phyloP scores from a whole-genome alignment of 2,797 vertebrate genomes.

The Alosa sapidissima region DNA sequence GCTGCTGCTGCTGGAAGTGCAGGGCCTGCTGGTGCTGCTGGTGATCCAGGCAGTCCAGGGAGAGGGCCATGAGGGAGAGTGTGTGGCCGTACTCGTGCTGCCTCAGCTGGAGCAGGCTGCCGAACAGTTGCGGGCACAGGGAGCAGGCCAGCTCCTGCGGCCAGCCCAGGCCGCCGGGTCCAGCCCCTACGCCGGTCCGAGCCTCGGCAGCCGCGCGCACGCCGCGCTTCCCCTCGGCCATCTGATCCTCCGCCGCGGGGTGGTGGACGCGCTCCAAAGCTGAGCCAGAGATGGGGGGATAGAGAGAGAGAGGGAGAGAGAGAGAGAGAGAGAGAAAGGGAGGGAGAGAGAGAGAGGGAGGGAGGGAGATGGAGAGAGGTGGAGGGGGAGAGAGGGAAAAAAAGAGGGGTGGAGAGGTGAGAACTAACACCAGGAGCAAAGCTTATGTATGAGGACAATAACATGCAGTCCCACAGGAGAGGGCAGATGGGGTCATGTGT shows the following conservation, averaged over 20 bases:
- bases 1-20: slow-evolving; percentile 51
- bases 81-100: slow-evolving; percentile 75
- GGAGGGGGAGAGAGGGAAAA: neutral
- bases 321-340: slow-evolving; percentile 25
- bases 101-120: slow-evolving; percentile 74
- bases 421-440: slow-evolving; percentile 43
- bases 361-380: neutral
- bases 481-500: slow-evolving; percentile 23
- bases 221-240: slow-evolving; percentile 66
- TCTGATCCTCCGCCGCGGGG: slow-evolving; percentile 65
- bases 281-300: slow-evolving; percentile 41
- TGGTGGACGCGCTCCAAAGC: slow-evolving; percentile 67
- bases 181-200: slow-evolving; percentile 53
- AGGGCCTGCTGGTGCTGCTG: slow-evolving; percentile 42
- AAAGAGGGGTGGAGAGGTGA: slow-evolving; percentile 13
- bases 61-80: slow-evolving; percentile 74
- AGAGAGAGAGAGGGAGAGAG: slow-evolving; percentile 26
- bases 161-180: slow-evolving; percentile 59
- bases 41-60: slow-evolving; percentile 60
- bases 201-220: slow-evolving; percentile 60
- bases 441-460: slow-evolving; percentile 50
- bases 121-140: slow-evolving; percentile 81
- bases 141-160: slow-evolving; percentile 73
- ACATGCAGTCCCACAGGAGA: slow-evolving; percentile 34
- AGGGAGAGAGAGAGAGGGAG: slow-evolving; percentile 22